Conservation (phyloP, 2,888 invertebrate genomes). For the Cryptophagus acutangulus region DNA sequence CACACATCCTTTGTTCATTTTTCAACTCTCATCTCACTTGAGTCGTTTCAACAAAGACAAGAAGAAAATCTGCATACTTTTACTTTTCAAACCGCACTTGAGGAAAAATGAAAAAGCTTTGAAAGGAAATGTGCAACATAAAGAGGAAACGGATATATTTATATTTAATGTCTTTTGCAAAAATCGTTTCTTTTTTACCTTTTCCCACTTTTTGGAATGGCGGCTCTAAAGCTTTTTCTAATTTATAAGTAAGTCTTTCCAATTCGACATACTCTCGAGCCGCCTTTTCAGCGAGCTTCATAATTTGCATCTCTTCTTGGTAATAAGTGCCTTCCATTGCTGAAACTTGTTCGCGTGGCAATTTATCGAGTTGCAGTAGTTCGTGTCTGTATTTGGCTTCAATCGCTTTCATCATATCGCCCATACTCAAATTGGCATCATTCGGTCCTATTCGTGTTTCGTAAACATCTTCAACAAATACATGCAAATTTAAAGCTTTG, state of each 20-base stretch:
- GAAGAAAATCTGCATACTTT: no score
- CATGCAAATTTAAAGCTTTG: slow-evolving; percentile 54
- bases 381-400: slow-evolving; percentile 52
- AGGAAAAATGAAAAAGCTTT: no score
- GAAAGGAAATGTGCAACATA: no score
- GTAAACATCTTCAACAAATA: slow-evolving; percentile 61
- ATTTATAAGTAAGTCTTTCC: slow-evolving; percentile 47
- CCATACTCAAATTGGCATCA: slow-evolving; percentile 54
- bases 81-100: no score
- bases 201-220: slow-evolving; percentile 27
- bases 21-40: no score
- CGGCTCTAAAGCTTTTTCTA: slow-evolving; percentile 48
- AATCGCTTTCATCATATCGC: slow-evolving; percentile 55
- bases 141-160: no score
- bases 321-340: slow-evolving; percentile 52
- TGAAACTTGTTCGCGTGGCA: slow-evolving; percentile 53
- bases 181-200: no score
- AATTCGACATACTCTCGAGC: slow-evolving; percentile 55
- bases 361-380: slow-evolving; percentile 52
- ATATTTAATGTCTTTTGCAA: no score
- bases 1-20: no score
- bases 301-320: slow-evolving; percentile 49
- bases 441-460: slow-evolving; percentile 56
- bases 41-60: no score
- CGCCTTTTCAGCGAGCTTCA: slow-evolving; percentile 54